phyloP scores from a whole-genome alignment of 2,888 invertebrate genomes.

The Cosmia trapezina region DNA sequence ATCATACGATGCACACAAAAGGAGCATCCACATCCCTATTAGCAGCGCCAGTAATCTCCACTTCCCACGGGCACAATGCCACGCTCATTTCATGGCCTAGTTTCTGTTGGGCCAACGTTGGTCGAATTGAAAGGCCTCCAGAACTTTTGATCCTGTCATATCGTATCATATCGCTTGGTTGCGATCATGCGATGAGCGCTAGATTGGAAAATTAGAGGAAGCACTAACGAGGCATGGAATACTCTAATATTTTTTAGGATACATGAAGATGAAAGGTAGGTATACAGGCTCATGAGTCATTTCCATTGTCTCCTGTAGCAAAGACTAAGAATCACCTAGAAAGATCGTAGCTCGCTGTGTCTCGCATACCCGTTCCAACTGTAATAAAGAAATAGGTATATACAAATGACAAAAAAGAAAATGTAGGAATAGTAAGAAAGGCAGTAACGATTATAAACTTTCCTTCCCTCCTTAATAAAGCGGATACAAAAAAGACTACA shows the following conservation, averaged over 20 bases:
- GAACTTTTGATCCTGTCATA: constrained; percentile 49
- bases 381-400: neutral
- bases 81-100: constrained; percentile 53
- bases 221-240: neutral
- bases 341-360: too few relatives aligned
- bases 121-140: constrained; percentile 34
- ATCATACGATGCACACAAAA: constrained; percentile 71
- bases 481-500: neutral
- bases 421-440: neutral
- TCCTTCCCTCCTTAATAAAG: neutral
- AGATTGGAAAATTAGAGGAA: constrained; percentile 39
- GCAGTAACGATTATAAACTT: neutral
- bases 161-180: constrained; percentile 25
- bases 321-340: neutral
- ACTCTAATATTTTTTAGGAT: constrained; percentile 13
- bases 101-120: constrained; percentile 46
- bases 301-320: neutral
- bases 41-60: constrained; percentile 55
- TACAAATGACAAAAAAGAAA: neutral
- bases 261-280: neutral
- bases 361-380: neutral
- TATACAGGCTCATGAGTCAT: too few relatives aligned
- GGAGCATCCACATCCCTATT: constrained; percentile 75
- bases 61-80: constrained; percentile 66
- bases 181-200: constrained; percentile 23